Base-by-base conservation (phyloP, 1,140 invertebrate species). In the Carposina sasakii region DNA sequence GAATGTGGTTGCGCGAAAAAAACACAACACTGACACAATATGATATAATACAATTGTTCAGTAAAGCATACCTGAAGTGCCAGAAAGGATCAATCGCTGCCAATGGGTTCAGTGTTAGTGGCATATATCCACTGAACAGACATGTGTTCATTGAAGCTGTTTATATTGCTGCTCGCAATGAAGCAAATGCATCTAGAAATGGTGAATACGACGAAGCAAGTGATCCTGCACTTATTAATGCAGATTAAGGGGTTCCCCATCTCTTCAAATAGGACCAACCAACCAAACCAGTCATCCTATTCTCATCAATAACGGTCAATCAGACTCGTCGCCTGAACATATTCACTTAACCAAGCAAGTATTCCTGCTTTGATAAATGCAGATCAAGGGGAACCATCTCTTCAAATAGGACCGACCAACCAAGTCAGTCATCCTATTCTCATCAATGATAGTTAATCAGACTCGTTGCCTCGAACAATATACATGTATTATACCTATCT, bases 11-110 rank as follows among this genome's bases (percentile, higher is more conserved):
- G 31, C 52, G 52, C 31, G 37, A 53, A 9, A 50, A 68, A 22
- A 67, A 62, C 10, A 42, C 63, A 39, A 28, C 57, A 10, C 54
- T 82, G 15, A 62, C 66, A 16, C 20, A 54, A 8, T 60, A 57
- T 48, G 56, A 78, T 52, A 59, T 84, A 2, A 30, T 46, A 6
- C 41, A 52, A 31, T 37, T 81, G 26, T 72, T 75, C 49, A 51
- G 40, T 17, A 43, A 52, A 43, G 68, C 71, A 6, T 71, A 68
- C 39, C 28, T 52, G n/a, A 63, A 65, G 59, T 63, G 67, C 19
- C 65, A 52, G 63, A 79, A 59, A 49, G 67, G 53, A 20, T 1
- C 20, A 45, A 76, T 54, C 49, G 57, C 67, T 10, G 48, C 75
- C 3, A 72, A 71, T 37, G 63, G 62, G 39, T 72, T 69, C 60